Base-by-base conservation (phyloP, 1,140 invertebrate species). In the Bombus balteatus region DNA sequence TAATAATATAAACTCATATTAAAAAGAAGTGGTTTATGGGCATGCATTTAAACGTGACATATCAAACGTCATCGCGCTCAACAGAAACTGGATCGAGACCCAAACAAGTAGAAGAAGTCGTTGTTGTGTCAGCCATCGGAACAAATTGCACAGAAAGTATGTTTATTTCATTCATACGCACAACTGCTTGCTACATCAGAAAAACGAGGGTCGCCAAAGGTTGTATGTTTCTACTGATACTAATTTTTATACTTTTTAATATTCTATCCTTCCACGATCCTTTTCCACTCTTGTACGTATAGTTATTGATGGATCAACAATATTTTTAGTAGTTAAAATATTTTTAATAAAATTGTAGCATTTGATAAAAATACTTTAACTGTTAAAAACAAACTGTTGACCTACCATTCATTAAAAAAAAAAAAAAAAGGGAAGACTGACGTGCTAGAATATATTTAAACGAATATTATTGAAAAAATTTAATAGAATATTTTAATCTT, bases 121-220 rank as follows among this genome's bases (percentile, higher is more conserved):
- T 65, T 47, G 53, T 57, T 37, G 32, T 75, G 62, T 9, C 76
- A 85, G 78, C 39, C 62, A 71, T 86, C 57, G 79, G 28, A 81
- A 47, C 53, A 89, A 90, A 91, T 89, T 82, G 85, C 47, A 71
- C 80, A 85, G 89, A 92, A 92, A 83, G 41, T 81, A 91, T 41
- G 86, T 87, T 91, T 85, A 83, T 91, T 92, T 89, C 88, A 92
- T 91, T 91, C 83, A 77, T 83, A 78, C 43, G 74, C 72, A 70
- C 86, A 87, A 90, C 87, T 87, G 83, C 77, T 77, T 75, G 75
- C n/a, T 25, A 77, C 62, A 74, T 70, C 53, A 57, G 78, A 84
- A 72, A 86, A 81, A 72, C 43, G 53, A 81, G 39, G 47, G 72
- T 65, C 41, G 66, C 1, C 15, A 34, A 13, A 53, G 75, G 47